Percentiles rank a stretch among this genome's conserved stretches.
phyloP scores from a whole-genome alignment of 2,113 vertebrate genomes.

The Lipotes vexillifer region DNA sequence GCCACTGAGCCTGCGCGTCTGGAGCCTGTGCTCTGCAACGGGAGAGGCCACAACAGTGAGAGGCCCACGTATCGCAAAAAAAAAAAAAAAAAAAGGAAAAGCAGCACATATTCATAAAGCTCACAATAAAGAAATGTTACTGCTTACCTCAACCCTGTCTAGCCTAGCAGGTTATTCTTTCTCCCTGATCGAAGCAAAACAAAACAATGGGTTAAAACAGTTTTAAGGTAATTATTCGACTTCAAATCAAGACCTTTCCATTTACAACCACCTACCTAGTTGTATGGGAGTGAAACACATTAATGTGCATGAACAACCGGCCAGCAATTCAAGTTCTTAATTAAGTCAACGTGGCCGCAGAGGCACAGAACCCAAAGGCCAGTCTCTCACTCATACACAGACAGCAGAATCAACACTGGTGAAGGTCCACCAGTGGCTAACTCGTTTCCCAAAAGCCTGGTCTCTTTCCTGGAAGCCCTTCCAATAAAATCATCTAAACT shows the following conservation, averaged over 20 bases:
- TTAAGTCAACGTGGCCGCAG: neutral
- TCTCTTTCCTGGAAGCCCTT: neutral
- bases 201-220: neutral
- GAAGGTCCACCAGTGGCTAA: neutral
- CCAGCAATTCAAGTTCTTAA: neutral
- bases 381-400: neutral
- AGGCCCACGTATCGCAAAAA: too few relatives aligned
- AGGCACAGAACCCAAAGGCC: neutral
- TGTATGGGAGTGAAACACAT: neutral
- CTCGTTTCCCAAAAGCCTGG: neutral
- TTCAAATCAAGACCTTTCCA: neutral
- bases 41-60: too few relatives aligned
- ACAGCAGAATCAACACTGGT: accelerated
- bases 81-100: neutral
- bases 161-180: neutral
- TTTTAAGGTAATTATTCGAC: neutral
- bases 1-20: too few relatives aligned
- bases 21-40: too few relatives aligned
- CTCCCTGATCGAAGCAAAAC: neutral
- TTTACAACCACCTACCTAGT: neutral
- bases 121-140: neutral
- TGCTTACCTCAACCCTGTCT: neutral
- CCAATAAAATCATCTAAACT: neutral
- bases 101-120: neutral
- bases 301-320: accelerated